A percentile compares a stretch with the other conserved stretches of the same genome.
These are phyloP conservation scores for Chionis minor DNA, from an alignment of 2,113 vertebrate species.

Conservation along the genomic window DNA sequence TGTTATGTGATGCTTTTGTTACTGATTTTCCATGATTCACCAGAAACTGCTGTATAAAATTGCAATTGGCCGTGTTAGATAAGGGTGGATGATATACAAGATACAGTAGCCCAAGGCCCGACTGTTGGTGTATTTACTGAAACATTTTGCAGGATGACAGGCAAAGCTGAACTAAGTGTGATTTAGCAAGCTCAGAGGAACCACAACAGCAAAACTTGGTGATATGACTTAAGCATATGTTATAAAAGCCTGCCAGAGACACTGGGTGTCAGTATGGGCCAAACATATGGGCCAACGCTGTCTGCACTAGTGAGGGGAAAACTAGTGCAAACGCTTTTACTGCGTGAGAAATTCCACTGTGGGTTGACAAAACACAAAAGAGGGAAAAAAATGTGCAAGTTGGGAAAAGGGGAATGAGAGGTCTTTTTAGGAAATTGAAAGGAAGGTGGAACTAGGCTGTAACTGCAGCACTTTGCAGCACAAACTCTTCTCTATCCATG, in stretches of 20 bases:
- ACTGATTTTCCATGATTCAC: neutral
- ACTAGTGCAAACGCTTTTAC: neutral
- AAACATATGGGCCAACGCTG: neutral
- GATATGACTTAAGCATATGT: neutral
- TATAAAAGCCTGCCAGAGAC: neutral
- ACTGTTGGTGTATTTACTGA: neutral
- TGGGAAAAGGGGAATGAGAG: neutral
- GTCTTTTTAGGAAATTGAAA: neutral
- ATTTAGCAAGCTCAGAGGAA: neutral
- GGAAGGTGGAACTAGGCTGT: neutral
- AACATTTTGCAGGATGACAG: neutral
- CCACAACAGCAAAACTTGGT: neutral
- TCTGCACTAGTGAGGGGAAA: neutral
- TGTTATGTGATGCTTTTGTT: neutral
- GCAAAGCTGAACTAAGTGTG: neutral
- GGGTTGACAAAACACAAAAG: neutral
- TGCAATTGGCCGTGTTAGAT: neutral
- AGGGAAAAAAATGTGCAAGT: neutral
- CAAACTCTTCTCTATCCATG: neutral
- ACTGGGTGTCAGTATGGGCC: neutral
- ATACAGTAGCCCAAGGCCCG: neutral
- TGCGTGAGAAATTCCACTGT: neutral
- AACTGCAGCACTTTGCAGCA: neutral
- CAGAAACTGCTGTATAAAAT: neutral
- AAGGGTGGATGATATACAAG: neutral